These are phyloP conservation scores for Pristionchus arcanus DNA, from an alignment of 2,888 invertebrate species.

Conservation along the genomic window DNA sequence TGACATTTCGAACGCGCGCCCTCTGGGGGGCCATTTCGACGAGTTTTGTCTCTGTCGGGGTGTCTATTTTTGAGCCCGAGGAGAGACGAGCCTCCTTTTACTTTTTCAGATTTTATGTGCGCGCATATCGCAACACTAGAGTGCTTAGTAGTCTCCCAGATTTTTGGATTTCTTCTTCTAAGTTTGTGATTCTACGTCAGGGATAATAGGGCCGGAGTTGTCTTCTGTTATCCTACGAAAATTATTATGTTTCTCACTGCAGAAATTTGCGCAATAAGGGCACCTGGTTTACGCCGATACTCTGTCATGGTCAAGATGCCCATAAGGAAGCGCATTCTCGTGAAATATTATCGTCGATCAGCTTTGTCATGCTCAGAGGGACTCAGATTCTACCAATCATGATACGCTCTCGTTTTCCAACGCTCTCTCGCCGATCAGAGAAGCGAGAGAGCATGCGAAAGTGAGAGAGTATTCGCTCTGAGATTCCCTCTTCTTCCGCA, in stretches of 20 bases:
- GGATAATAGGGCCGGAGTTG: no score
- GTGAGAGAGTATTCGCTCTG: no score
- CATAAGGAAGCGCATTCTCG: not conserved
- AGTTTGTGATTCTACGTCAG: no score
- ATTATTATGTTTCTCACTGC: no score
- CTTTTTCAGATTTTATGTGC: not conserved
- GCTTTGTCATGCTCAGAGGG: not conserved
- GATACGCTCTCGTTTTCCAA: not conserved
- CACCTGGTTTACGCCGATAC: no score
- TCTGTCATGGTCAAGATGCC: not conserved
- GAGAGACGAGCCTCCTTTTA: not conserved
- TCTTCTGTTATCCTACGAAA: no score
- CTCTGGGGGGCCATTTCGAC: slow-evolving; percentile 27
- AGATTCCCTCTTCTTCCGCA: not conserved
- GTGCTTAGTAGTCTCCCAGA: not conserved
- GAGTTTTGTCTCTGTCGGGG: not conserved
- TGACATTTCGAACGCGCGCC: slow-evolving; percentile 39
- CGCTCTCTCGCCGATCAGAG: not conserved
- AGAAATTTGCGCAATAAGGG: no score
- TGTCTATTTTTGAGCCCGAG: not conserved
- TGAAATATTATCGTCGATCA: not conserved
- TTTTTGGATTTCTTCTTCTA: no score
- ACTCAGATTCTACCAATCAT: no score
- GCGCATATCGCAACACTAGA: not conserved
- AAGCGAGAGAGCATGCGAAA: no score